Conservation (phyloP, 2,888 invertebrate genomes). For the Caprella mutica region DNA sequence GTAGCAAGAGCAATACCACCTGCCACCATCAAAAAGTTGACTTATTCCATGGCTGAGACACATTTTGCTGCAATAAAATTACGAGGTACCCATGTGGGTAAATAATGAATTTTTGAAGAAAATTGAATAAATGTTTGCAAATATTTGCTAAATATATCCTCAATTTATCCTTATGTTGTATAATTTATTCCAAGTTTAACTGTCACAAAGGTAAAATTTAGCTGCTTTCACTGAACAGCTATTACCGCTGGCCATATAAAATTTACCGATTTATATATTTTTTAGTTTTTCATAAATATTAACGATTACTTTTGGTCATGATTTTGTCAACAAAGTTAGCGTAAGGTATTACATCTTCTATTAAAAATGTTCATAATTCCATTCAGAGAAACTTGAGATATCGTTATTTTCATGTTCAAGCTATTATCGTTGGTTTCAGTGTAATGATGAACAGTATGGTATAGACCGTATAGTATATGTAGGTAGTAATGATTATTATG, state of each 20-base stretch:
- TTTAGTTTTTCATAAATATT: background rate
- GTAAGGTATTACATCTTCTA: background rate
- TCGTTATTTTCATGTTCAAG: background rate
- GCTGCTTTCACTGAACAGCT: background rate
- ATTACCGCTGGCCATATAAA: background rate
- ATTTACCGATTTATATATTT: background rate
- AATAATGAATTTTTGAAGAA: background rate
- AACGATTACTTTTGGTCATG: background rate
- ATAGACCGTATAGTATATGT: no score
- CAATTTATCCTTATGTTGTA: background rate
- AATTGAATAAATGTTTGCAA: background rate
- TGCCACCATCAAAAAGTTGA: background rate
- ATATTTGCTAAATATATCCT: background rate
- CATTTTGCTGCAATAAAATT: background rate
- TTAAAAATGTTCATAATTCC: background rate
- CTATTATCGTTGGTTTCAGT: background rate
- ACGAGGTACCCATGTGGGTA: background rate
- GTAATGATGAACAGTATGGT: no score
- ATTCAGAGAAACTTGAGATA: background rate
- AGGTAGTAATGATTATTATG: no score
- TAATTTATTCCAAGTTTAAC: background rate
- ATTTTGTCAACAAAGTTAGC: background rate
- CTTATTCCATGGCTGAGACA: background rate
- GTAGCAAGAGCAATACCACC: background rate
- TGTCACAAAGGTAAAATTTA: background rate